phyloP scores from a whole-genome alignment of 2,113 vertebrate genomes.

The Glaucidium brasilianum region DNA sequence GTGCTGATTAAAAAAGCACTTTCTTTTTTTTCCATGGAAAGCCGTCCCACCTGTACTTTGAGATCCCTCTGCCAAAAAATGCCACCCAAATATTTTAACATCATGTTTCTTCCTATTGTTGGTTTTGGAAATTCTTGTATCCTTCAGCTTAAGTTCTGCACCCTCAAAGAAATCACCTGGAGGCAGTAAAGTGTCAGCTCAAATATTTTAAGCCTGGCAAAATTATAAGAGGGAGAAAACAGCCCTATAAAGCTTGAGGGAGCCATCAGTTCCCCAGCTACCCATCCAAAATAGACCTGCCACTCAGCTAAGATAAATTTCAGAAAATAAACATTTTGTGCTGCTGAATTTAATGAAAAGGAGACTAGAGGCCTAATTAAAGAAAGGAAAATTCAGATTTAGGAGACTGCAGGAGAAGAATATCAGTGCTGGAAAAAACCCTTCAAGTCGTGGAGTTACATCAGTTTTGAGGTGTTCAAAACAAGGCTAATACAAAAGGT shows the following conservation, averaged over 20 bases:
- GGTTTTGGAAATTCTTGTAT: not conserved
- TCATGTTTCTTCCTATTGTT: not conserved
- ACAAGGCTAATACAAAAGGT: slow-evolving; percentile 15
- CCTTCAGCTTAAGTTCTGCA: not conserved
- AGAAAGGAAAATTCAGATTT: not conserved
- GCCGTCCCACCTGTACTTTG: not conserved
- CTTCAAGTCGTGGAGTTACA: not conserved
- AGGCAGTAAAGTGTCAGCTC: not conserved
- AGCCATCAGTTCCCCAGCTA: not conserved
- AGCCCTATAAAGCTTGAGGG: not conserved
- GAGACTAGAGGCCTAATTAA: not conserved
- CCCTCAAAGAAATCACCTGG: not conserved
- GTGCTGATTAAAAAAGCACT: rapidly evolving
- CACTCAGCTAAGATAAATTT: not conserved
- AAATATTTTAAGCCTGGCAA: not conserved
- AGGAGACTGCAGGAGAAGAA: not conserved
- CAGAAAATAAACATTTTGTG: not conserved
- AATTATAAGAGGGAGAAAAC: not conserved
- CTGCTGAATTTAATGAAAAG: not conserved
- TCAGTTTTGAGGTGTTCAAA: not conserved
- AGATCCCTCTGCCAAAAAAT: not conserved
- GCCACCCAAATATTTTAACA: not conserved
- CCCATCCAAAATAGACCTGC: not conserved
- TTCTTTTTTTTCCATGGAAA: not conserved
- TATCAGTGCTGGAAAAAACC: not conserved